Base-by-base conservation (phyloP, 37 sponge, comb jelly and placozoan genomes). In the Chondrilla cf. caribensis region DNA sequence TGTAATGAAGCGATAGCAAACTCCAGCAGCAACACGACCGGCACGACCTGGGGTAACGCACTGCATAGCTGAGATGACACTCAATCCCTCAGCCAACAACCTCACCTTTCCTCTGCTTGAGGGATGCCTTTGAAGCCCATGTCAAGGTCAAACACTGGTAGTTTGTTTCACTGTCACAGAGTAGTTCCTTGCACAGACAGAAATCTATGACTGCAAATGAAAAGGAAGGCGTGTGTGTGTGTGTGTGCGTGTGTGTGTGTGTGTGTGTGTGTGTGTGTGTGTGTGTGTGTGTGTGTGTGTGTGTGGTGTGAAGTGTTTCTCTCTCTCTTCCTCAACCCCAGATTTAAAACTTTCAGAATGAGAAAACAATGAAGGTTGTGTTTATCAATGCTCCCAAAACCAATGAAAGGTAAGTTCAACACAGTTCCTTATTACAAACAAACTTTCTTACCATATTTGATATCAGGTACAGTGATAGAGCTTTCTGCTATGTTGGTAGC, bases 401-500 rank as follows among this genome's bases (percentile, higher is more conserved):
- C n/a, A n/a, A 40, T 14, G 21, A 19, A 73, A 19, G 76, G 9
- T 22, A 73, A 73, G 9, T 14, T 19, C 11, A 39, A 19, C 9
- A 11, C 14, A 39, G 17, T 40, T 8, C 9, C 6, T 14, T 18
- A 11, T n/a, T 37, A 9, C 28, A n/a, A 65, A 26, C 25, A 8
- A n/a, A 65, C 26, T 14, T 25, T n/a, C 89, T 43, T 42, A 93
- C 95, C 98, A 91, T 95, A 98, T 60, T 86, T 82, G 67, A 98
- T 93, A 70, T 98, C 98, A 26, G 98, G 95, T 0, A 98, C 93
- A 66, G 98, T 98, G 77, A 98, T 93, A 44, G 96, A 93, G 43
- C 95, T 94, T 84, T 98, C 98, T 9, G 98, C 98, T 38, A 98
- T 98, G 83, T 98, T 98, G 38, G 98, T 98, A 38, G 98, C 93